Percentiles rank a stretch among this genome's conserved stretches.
Conservation (phyloP, 1,140 invertebrate genomes). For the Drosophila persimilis region DNA sequence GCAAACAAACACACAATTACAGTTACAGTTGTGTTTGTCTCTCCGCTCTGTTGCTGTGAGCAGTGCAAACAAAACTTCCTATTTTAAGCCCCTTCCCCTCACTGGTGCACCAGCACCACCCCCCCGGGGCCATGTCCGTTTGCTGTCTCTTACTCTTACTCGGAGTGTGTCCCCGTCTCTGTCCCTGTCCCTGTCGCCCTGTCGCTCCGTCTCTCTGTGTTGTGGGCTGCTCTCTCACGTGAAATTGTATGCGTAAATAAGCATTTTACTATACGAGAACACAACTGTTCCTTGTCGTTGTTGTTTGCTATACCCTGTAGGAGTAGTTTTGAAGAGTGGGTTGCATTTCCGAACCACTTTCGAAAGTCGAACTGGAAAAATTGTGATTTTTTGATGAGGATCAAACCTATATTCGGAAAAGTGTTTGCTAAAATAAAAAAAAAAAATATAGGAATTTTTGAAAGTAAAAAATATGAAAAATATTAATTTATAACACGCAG, state of each 20-base stretch:
- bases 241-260: slow-evolving; percentile 78
- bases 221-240: slow-evolving; percentile 24
- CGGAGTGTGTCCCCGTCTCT: slow-evolving; percentile 8
- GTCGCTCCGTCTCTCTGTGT: not conserved
- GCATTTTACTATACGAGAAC: slow-evolving; percentile 64
- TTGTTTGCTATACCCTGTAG: slow-evolving; percentile 8
- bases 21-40: slow-evolving; percentile 59
- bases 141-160: slow-evolving; percentile 36
- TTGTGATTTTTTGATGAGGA: too few relatives aligned
- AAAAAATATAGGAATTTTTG: too few relatives aligned
- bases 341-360: too few relatives aligned
- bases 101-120: slow-evolving; percentile 7
- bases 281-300: slow-evolving; percentile 57
- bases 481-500: too few relatives aligned
- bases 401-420: too few relatives aligned
- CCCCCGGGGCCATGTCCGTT: slow-evolving; percentile 28
- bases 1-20: slow-evolving; percentile 63
- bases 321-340: too few relatives aligned
- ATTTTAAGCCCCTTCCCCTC: slow-evolving; percentile 29
- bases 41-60: slow-evolving; percentile 53
- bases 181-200: not conserved
- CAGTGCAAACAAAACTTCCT: slow-evolving; percentile 64
- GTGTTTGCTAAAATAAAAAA: too few relatives aligned
- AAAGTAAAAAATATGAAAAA: too few relatives aligned
- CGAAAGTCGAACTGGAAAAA: too few relatives aligned